Evolutionary conservation across 2,797 vertebrate species (phyloP).

Genomic region (Rhinoraja longicauda): DNA sequence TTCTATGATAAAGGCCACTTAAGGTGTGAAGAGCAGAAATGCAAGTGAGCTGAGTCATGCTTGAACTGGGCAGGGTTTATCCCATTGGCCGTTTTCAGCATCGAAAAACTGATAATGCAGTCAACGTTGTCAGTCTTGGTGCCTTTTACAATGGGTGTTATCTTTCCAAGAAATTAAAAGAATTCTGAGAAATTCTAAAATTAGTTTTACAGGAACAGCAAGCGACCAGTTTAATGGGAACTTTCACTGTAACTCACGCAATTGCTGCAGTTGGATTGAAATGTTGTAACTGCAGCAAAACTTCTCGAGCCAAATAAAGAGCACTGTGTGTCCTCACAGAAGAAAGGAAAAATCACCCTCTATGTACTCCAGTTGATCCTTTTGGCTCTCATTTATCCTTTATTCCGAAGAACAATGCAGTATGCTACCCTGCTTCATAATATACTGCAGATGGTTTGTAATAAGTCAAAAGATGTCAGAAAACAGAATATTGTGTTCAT

Average conservation of each 20-base stretch:
- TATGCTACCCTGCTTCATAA: not conserved
- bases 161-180: not conserved
- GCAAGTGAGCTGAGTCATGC: not conserved
- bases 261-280: not conserved
- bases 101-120: not conserved
- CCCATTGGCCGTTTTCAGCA: not conserved
- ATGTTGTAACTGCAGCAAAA: not conserved
- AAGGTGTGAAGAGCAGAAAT: not conserved
- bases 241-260: not conserved
- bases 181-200: not conserved
- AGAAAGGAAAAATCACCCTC: too few relatives aligned
- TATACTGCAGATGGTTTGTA: not conserved
- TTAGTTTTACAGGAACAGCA: not conserved
- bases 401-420: not conserved
- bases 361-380: not conserved
- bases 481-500: not conserved
- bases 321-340: not conserved
- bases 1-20: not conserved
- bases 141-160: not conserved
- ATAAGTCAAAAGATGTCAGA: not conserved
- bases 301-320: not conserved
- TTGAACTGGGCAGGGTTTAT: not conserved
- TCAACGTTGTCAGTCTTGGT: not conserved
- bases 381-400: not conserved
- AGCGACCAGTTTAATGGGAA: not conserved